phyloP scores from a whole-genome alignment of 2,797 vertebrate species.

The Amblyopsis hoosieri region DNA sequence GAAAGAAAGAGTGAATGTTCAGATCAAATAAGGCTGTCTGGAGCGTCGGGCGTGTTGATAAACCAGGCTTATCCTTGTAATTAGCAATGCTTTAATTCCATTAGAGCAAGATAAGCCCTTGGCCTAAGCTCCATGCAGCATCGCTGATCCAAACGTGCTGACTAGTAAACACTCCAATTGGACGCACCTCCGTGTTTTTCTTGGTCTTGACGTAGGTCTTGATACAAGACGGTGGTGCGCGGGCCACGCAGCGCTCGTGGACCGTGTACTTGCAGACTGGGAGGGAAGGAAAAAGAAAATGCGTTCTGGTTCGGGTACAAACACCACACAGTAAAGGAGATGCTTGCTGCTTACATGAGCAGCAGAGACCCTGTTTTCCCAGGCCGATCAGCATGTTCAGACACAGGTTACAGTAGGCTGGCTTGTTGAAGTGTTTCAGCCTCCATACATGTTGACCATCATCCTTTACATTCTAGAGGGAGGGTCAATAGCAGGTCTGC shows the following conservation, averaged over 20 bases:
- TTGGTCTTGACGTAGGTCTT: constrained; percentile 94
- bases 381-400: constrained; percentile 94
- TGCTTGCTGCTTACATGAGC: constrained; percentile 85
- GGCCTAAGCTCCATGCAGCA: constrained; percentile 47
- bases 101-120: constrained; percentile 57
- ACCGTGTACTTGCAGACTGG: constrained; percentile 95
- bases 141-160: constrained; percentile 60
- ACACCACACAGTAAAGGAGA: not conserved
- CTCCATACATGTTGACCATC: constrained; percentile 96
- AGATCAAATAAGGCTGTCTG: constrained; percentile 3
- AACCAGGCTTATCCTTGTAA: constrained; percentile 53
- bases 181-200: constrained; percentile 92
- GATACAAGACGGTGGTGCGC: constrained; percentile 90
- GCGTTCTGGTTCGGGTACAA: not conserved
- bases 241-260: constrained; percentile 90
- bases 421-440: constrained; percentile 96
- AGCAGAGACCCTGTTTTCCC: constrained; percentile 95
- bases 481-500: not conserved
- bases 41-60: constrained; percentile 36
- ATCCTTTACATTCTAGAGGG: constrained; percentile 90
- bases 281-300: not conserved
- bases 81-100: constrained; percentile 67
- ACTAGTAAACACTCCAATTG: constrained; percentile 64
- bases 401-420: constrained; percentile 95
- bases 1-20: not conserved